Percentiles rank a stretch among this genome's conserved stretches.
Evolutionary conservation across 2,113 vertebrate species (phyloP).

Genomic region (Tretioscincus oriximinensis): DNA sequence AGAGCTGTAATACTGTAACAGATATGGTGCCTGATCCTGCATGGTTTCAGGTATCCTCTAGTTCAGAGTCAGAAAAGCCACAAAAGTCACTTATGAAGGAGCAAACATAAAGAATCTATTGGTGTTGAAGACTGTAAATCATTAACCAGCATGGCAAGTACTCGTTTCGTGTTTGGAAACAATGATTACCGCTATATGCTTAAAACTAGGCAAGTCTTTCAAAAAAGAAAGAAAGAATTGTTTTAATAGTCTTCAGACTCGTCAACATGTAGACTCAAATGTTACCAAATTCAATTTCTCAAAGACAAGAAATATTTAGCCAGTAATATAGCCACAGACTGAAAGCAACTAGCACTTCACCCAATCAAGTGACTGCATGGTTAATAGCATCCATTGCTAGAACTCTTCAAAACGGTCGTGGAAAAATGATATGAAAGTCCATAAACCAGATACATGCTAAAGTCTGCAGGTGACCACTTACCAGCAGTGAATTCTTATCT

Average conservation of each 20-base stretch:
- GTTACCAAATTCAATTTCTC: not conserved
- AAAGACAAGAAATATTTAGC: not conserved
- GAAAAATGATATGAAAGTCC: not conserved
- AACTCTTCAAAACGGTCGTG: not conserved
- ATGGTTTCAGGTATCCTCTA: constrained; percentile 36
- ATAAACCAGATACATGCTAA: not conserved
- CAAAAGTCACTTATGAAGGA: constrained; percentile 10
- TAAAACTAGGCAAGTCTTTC: not conserved
- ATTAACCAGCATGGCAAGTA: not conserved
- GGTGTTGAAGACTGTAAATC: not conserved
- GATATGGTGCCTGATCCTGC: constrained; percentile 22
- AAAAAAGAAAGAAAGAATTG: not conserved
- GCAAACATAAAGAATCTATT: not conserved
- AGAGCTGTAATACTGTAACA: constrained; percentile 49
- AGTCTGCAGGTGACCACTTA: not conserved
- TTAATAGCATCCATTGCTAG: not conserved
- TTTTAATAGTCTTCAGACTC: not conserved
- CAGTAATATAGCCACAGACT: not conserved
- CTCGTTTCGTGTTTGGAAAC: not conserved
- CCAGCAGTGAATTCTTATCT: not conserved
- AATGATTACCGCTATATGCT: not conserved
- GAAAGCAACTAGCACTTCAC: not conserved
- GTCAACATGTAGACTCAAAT: not conserved
- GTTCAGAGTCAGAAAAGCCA: constrained; percentile 38
- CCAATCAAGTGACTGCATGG: not conserved